Evolutionary conservation across 1,140 invertebrate species (phyloP).

Genomic region (Eufriesea mexicana): DNA sequence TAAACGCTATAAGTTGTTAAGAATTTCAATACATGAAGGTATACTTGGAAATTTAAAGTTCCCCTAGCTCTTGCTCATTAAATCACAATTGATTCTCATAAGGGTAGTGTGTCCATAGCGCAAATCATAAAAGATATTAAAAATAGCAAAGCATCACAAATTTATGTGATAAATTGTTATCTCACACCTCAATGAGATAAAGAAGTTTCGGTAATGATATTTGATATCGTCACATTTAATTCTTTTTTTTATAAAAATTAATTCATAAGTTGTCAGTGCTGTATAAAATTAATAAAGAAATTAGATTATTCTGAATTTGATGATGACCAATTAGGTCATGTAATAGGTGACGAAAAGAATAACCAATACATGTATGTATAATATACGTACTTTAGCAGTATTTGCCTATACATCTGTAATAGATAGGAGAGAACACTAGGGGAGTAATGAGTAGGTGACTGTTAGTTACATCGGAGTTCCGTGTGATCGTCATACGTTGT

Average conservation of each 20-base stretch:
- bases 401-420: constrained; percentile 79
- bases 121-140: constrained; percentile 48
- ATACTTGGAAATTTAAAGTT: constrained; percentile 61
- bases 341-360: constrained; percentile 51
- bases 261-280: no score
- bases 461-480: constrained; percentile 79
- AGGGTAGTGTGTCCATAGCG: constrained; percentile 53
- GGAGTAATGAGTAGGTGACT: constrained; percentile 80
- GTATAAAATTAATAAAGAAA: background rate
- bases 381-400: constrained; percentile 29
- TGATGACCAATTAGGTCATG: constrained; percentile 17
- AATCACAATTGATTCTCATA: constrained; percentile 62
- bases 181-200: background rate
- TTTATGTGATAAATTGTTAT: constrained; percentile 37
- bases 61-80: constrained; percentile 66
- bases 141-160: constrained; percentile 27
- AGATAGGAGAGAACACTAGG: constrained; percentile 81
- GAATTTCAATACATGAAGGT: constrained; percentile 14
- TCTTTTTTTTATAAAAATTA: background rate
- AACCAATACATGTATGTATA: constrained; percentile 27
- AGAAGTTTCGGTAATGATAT: background rate
- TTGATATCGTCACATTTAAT: background rate
- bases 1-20: background rate
- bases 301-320: constrained; percentile 46
- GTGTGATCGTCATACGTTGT: constrained; percentile 74